Evolutionary conservation across 2,888 invertebrate species (phyloP), one percentile per base, ranked within the genome.

Genomic region (Schrankia costaestrigalis): DNA sequence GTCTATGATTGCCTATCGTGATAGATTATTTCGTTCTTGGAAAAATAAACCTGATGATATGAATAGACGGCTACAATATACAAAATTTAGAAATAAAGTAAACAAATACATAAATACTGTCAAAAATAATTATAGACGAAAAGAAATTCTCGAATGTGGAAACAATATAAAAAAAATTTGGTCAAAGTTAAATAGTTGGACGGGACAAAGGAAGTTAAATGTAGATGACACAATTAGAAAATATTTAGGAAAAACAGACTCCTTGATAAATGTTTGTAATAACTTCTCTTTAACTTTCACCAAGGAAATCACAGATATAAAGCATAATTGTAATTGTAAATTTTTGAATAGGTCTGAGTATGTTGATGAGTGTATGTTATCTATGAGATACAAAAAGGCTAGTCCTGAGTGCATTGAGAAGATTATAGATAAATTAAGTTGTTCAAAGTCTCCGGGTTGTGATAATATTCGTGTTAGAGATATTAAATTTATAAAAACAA

Each of bases 21-120:
- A 19, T 19, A 19, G 19, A 19, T 19, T 19, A 19, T 19, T 19
- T 19, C 7, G 8, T n/a, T 19, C 9, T n/a, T 8, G 19, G 8
- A 19, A 19, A 19, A 19, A 19, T n/a, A 26, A 13, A 26, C 26
- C 26, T n/a, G 14, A n/a, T 14, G 14, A 26, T 14, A 26, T 26
- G 26, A 26, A 26, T 8, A n/a, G n/a, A 2, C 4, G 26, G n/a
- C 9, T 26, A 14, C 26, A 26, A 9, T 26, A 26, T 26, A 26
- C 13, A 14, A 26, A n/a, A 4, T 26, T 7, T 14, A 26, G 14
- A 26, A 26, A 26, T 26, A 26, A 12, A 26, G 13, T 26, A 8
- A 26, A 26, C 14, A 26, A 26, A n/a, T 14, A n/a, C 4, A 24
- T 24, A 24, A 19, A 19, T 19, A 19, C 7, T n/a, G 3, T 9